phyloP scores from a whole-genome alignment of 2,888 invertebrate species.

The Steinernema carpocapsae region DNA sequence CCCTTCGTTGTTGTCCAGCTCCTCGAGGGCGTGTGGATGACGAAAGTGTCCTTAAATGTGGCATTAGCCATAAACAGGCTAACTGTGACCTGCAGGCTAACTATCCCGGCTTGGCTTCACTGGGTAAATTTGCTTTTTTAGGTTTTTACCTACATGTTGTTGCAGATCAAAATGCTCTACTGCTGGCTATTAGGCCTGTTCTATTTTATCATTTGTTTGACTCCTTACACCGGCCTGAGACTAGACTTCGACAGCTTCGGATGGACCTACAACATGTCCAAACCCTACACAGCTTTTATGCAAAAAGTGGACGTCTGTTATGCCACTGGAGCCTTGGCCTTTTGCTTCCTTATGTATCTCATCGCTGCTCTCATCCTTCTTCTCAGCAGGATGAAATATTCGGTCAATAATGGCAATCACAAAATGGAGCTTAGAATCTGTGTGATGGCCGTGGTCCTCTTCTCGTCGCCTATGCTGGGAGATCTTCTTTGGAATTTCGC shows the following conservation, averaged over 20 bases:
- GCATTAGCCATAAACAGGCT: background rate
- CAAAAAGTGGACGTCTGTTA: background rate
- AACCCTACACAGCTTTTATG: background rate
- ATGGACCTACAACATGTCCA: background rate
- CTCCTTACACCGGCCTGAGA: background rate
- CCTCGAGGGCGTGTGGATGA: background rate
- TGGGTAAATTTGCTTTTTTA: constrained; percentile 13
- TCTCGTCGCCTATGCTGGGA: constrained; percentile 14
- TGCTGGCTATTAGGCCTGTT: constrained; percentile 7
- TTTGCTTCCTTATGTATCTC: background rate
- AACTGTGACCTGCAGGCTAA: background rate
- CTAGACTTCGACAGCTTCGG: background rate
- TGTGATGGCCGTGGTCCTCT: constrained; percentile 9
- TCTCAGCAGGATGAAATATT: background rate
- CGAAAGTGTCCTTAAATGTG: background rate
- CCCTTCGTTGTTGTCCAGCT: background rate
- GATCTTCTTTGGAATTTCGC: constrained; percentile 18
- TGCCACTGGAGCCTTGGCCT: background rate
- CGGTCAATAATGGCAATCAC: background rate
- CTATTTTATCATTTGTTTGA: constrained; percentile 4
- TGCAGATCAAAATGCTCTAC: constrained; percentile 4
- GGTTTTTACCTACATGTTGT: too few relatives aligned
- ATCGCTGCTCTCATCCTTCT: background rate
- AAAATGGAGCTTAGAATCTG: background rate
- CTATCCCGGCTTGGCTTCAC: background rate